phyloP scores from a whole-genome alignment of 2,113 vertebrate genomes.

The Pongo abelii region DNA sequence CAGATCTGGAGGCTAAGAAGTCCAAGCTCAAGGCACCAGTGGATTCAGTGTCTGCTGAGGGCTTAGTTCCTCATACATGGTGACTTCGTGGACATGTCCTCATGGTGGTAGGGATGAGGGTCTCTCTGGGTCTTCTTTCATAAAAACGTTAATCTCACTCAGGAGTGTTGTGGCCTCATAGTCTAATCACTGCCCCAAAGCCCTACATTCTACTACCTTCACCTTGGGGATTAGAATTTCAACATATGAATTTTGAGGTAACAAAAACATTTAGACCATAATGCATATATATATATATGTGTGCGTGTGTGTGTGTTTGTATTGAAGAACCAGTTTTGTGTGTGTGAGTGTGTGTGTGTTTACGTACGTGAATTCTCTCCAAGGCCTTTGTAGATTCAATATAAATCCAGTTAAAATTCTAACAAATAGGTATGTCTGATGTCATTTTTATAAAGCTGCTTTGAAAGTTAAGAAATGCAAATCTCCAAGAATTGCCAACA shows the following conservation, averaged over 20 bases:
- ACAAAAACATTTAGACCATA: not conserved
- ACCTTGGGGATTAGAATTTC: not conserved
- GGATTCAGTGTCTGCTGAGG: not conserved
- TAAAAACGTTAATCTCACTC: not conserved
- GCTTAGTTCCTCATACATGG: not conserved
- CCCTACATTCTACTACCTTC: not conserved
- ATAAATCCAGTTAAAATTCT: not conserved
- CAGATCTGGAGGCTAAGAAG: not conserved
- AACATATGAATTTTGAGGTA: not conserved
- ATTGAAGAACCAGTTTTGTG: not conserved
- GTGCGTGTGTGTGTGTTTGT: too few relatives aligned
- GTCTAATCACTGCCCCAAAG: not conserved
- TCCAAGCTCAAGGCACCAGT: not conserved
- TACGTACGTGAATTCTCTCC: not conserved
- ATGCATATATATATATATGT: too few relatives aligned
- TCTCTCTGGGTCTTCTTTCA: not conserved
- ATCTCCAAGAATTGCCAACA: not conserved
- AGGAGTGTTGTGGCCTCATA: not conserved
- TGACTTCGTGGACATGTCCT: not conserved
- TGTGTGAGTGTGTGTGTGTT: too few relatives aligned
- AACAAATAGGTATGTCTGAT: not conserved
- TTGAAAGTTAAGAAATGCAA: not conserved
- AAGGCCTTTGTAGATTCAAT: not conserved
- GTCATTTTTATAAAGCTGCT: not conserved
- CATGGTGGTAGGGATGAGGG: not conserved